Base-by-base conservation (phyloP, 2,113 vertebrate species). In the Pavo muticus region DNA sequence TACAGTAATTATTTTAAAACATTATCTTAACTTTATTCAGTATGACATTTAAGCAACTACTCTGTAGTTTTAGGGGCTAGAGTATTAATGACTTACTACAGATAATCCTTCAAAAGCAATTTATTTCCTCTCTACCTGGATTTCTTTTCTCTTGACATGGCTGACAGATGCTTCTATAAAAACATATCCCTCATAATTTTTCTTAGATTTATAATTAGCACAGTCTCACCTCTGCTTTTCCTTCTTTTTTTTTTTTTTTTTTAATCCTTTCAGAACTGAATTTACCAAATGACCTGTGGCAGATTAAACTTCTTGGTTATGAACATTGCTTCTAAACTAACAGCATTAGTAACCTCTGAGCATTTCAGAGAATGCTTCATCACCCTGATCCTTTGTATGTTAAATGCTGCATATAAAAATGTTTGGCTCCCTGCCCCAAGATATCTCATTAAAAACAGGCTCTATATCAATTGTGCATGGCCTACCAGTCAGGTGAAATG, bases 221-320 rank as follows among this genome's bases (percentile, higher is more conserved):
- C 10, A n/a, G 39, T n/a, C 40, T 68, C 1, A 0, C 13, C n/a
- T 8, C 23, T 11, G 3, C 2, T 16, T 23, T 60, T 59, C 35
- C 18, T 44, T 52, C 44, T 40, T 40, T n/a, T 60, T 59, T n/a
- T 18, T 39, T 52, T 50, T n/a, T 45, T 30, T 60, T 21, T 56
- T 10, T 17, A 11, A 37, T 47, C 10, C 60, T 21, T 81, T 90
- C 39, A 54, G 45, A 50, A 48, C 12, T 39, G 12, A 68, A 8
- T 77, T 82, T 82, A 77, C 30, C 11, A 63, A 78, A 83, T 50
- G 17, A 84, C 24, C 48, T 32, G 16, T 84, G 29, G 42, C 14
- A 69, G 24, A 64, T 37, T 52, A 59, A 78, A 73, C 18, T 60
- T 75, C 21, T 79, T 75, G 6, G 8, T 69, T 65, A 37, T 32